Percentiles rank a stretch among this genome's conserved stretches.
Conservation (phyloP, 2,888 invertebrate species). For the Cephus pygmeus region DNA sequence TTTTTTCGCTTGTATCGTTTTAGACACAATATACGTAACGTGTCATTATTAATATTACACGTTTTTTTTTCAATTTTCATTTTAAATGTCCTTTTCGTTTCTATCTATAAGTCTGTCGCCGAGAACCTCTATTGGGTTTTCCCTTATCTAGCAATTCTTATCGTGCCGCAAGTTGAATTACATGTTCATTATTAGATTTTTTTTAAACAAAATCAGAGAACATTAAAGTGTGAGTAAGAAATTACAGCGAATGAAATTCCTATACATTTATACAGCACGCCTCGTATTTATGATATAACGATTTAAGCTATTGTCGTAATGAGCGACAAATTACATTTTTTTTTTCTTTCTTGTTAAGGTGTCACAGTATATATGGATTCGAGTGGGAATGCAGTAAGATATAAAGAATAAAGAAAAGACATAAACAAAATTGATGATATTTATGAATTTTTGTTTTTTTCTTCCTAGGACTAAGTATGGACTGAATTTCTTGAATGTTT, state of each 20-base stretch:
- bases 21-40: not conserved
- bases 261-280: conserved; percentile 7
- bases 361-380: not conserved
- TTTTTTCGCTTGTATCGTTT: not conserved
- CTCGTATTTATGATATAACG: not conserved
- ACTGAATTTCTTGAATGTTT: not conserved
- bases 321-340: not conserved
- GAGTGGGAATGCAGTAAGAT: not conserved
- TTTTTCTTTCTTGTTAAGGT: not conserved
- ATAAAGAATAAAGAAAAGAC: not conserved
- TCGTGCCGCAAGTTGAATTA: conserved; percentile 50
- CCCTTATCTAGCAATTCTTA: conserved; percentile 55
- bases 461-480: not conserved
- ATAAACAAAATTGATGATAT: not conserved
- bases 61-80: not conserved
- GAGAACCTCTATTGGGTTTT: conserved; percentile 12
- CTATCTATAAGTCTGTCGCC: conserved; percentile 14
- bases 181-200: conserved; percentile 10
- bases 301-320: not conserved
- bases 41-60: not conserved
- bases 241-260: not conserved
- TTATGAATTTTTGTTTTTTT: not conserved
- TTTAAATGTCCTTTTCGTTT: not conserved
- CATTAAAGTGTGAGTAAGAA: not conserved
- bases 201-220: not conserved